Percentiles rank a stretch among this genome's conserved stretches.
phyloP scores from a whole-genome alignment of 2,888 invertebrate species.

The Mechanitis mazaeus region DNA sequence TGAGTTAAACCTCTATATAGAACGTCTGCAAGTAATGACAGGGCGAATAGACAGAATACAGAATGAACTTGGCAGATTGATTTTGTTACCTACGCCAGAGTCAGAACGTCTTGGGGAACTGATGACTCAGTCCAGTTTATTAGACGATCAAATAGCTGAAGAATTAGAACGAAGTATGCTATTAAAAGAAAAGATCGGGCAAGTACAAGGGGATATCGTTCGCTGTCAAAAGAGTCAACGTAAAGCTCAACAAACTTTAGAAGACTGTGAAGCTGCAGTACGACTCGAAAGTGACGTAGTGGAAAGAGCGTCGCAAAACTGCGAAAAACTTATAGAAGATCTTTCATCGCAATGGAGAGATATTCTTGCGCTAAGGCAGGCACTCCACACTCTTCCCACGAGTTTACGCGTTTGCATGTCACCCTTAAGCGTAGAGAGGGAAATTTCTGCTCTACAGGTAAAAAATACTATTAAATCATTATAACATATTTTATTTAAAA shows the following conservation, averaged over 20 bases:
- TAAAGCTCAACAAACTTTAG: constrained; percentile 79
- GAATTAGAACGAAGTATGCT: constrained; percentile 85
- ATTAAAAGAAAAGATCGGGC: constrained; percentile 84
- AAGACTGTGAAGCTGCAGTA: constrained; percentile 84
- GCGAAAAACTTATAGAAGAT: constrained; percentile 82
- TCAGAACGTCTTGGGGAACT: constrained; percentile 86
- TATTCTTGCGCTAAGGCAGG: constrained; percentile 83
- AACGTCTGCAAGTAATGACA: constrained; percentile 86
- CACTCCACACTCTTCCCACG: constrained; percentile 86
- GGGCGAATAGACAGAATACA: constrained; percentile 86
- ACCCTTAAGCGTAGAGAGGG: constrained; percentile 84
- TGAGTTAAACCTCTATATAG: constrained; percentile 87
- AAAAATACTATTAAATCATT: constrained; percentile 16
- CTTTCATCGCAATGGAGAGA: constrained; percentile 85
- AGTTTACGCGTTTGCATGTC: constrained; percentile 85
- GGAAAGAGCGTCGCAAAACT: constrained; percentile 84
- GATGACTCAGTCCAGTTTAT: constrained; percentile 81
- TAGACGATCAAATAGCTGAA: constrained; percentile 84
- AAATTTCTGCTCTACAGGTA: constrained; percentile 80
- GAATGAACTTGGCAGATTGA: constrained; percentile 86
- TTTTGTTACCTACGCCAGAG: constrained; percentile 83
- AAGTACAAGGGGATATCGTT: constrained; percentile 83
- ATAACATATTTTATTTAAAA: too few relatives aligned
- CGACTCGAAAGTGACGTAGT: constrained; percentile 85
- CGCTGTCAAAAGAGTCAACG: constrained; percentile 82